Base-by-base conservation (phyloP, 2,113 vertebrate genomes). In the Orientallactaga bullata region DNA sequence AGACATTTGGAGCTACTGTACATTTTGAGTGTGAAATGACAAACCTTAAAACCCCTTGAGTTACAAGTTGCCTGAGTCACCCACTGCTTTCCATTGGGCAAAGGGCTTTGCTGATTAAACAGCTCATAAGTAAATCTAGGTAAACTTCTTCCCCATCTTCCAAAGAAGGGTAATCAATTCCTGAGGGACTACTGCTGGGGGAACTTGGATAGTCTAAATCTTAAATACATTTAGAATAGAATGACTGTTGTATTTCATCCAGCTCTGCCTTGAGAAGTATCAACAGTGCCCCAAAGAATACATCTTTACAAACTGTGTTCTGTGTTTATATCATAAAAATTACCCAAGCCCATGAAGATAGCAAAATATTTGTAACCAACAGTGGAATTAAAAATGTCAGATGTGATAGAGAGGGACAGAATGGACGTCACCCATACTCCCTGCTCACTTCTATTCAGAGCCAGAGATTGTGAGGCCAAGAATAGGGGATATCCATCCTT, bases 111-210 rank as follows among this genome's bases (percentile, higher is more conserved):
- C 28, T 89, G 35, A 60, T 32, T 37, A 24, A 77, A 66, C 13
- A 23, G 10, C 8, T 6, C 6, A 6, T 3, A 84, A 74, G 39
- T 37, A 58, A 68, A 26, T 55, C 2, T 12, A 55, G 12, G 55
- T 16, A 55, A 16, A 55, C 55, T 72, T 71, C 28, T 91, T 85
- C 61, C 69, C 89, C n/a, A 32, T 79, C 66, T 58, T 95, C 39
- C 51, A 94, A 3, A 51, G 85, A 73, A 71, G 85, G 95, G n/a
- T 11, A 47, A 5, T 39, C 61, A 61, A 13, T 55, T 55, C 15
- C 68, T 35, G 28, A 85, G 68, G 65, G 42, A 9, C 18, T 92
- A 60, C 66, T 83, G 51, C 89, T 66, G 24, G 63, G 18, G n/a
- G 32, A 55, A 61, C 84, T 78, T 68, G 39, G 32, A 28, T 18